Percentiles rank a stretch among this genome's conserved stretches.
phyloP scores from a whole-genome alignment of 1,140 invertebrate species.

The Pemphigus obesinymphae region DNA sequence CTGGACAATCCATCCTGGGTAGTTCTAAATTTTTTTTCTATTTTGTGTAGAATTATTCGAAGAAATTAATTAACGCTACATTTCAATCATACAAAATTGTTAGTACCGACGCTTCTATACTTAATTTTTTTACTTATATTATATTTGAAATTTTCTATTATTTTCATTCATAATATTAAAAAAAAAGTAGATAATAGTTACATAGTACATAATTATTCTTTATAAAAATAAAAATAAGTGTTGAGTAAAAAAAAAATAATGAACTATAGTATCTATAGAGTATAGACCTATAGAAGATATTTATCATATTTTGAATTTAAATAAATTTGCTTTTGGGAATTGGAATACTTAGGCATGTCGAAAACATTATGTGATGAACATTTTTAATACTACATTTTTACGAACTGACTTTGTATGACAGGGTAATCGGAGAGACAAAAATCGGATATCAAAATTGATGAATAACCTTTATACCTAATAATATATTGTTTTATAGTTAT shows the following conservation, averaged over 20 bases:
- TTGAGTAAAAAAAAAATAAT: background rate
- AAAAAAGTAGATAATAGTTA: background rate
- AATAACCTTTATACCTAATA: background rate
- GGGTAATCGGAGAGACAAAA: constrained; percentile 16
- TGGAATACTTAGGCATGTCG: background rate
- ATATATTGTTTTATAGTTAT: background rate
- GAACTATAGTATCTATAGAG: background rate
- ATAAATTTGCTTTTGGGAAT: constrained; percentile 2
- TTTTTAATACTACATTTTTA: constrained; percentile 11
- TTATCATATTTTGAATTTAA: background rate
- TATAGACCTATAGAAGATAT: background rate
- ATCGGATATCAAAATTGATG: constrained; percentile 6
- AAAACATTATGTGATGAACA: constrained; percentile 25
- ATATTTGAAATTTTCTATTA: background rate
- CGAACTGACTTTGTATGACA: constrained; percentile 13
- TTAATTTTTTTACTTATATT: background rate
- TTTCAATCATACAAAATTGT: background rate
- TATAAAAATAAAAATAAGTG: background rate
- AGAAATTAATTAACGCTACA: background rate
- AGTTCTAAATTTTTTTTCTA: background rate
- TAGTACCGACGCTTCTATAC: background rate
- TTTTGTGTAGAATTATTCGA: background rate
- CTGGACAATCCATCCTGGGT: constrained; percentile 26
- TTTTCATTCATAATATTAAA: background rate
- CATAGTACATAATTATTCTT: background rate